phyloP scores from a whole-genome alignment of 1,140 invertebrate genomes.

The Ridgeia piscesae region DNA sequence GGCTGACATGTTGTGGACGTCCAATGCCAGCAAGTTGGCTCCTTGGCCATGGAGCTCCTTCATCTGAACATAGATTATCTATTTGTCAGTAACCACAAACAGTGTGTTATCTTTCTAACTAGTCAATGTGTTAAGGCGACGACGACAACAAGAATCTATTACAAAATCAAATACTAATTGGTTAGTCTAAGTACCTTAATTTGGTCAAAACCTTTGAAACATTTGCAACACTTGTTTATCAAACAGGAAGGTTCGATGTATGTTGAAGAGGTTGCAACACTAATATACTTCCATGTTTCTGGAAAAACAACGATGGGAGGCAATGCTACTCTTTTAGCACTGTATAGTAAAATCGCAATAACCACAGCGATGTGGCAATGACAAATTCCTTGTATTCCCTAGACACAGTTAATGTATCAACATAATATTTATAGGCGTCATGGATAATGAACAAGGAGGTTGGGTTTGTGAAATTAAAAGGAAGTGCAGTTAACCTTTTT shows the following conservation, averaged over 20 bases:
- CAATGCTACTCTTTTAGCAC: background rate
- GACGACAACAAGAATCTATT: background rate
- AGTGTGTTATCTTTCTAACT: background rate
- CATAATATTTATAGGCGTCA: background rate
- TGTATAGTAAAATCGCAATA: background rate
- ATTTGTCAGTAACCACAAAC: background rate
- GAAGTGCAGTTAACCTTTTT: too few relatives aligned
- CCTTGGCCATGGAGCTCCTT: slow-evolving; percentile 80
- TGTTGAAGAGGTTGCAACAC: background rate
- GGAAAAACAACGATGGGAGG: background rate
- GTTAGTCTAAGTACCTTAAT: background rate
- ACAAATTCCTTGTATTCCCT: background rate
- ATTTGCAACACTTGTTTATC: background rate
- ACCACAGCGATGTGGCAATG: background rate
- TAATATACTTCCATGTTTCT: background rate
- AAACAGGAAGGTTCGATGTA: background rate
- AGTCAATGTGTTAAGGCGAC: background rate
- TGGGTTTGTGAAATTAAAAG: too few relatives aligned
- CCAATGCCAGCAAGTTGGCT: slow-evolving; percentile 81
- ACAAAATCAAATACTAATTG: background rate
- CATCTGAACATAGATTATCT: slow-evolving; percentile 61
- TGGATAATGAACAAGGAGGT: too few relatives aligned
- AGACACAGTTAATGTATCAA: background rate
- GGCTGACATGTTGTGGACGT: slow-evolving; percentile 83
- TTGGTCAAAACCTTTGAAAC: background rate